Evolutionary conservation across 2,797 vertebrate genomes (phyloP).

Genomic region (Crypturellus tataupa): DNA sequence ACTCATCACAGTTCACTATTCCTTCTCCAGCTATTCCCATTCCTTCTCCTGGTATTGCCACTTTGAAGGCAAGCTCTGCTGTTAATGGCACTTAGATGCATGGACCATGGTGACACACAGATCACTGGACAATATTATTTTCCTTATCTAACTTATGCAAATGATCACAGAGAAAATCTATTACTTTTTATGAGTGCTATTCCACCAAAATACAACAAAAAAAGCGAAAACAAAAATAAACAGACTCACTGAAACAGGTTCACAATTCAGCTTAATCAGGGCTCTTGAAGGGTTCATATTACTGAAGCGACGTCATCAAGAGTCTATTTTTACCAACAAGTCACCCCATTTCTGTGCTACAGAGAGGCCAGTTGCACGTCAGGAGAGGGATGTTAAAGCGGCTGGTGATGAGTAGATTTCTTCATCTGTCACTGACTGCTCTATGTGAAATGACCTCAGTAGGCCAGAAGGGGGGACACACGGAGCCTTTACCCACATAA

Average conservation of each 20-base stretch:
- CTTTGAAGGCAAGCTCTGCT: not conserved
- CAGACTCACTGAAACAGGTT: not conserved
- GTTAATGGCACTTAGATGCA: conserved; percentile 23
- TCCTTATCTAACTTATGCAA: conserved; percentile 45
- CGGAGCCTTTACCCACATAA: not conserved
- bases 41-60: not conserved
- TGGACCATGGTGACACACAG: conserved; percentile 30
- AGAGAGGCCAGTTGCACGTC: not conserved
- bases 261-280: not conserved
- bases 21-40: not conserved
- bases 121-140: conserved; percentile 40
- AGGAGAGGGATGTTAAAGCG: not conserved
- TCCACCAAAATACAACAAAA: conserved; percentile 5
- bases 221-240: conserved; percentile 24
- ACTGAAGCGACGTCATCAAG: not conserved
- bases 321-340: not conserved
- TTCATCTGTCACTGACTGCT: not conserved
- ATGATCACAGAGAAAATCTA: conserved; percentile 32
- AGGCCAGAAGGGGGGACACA: not conserved
- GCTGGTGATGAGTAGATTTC: not conserved
- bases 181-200: conserved; percentile 28
- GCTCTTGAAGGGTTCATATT: not conserved
- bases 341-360: not conserved
- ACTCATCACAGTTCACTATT: not conserved
- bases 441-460: not conserved